phyloP scores from a whole-genome alignment of 1,140 invertebrate species.

The Marisa cornuarietis region DNA sequence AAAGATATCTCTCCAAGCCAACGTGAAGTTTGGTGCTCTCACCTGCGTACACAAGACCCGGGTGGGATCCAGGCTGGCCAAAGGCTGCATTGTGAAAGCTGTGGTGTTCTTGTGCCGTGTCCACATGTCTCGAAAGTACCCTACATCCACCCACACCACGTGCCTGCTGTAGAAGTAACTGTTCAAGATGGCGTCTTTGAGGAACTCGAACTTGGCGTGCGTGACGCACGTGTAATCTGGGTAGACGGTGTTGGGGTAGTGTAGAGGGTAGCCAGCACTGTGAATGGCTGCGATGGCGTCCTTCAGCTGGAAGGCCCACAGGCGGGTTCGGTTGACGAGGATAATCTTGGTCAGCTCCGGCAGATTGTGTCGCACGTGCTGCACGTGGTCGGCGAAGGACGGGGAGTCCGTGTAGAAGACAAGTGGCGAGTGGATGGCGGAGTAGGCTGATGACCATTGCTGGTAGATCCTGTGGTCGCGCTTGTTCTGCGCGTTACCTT shows the following conservation, averaged over 20 bases:
- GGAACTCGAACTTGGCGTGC: constrained; percentile 38
- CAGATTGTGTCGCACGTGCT: constrained; percentile 18
- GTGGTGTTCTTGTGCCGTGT: neutral
- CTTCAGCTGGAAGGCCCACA: constrained; percentile 36
- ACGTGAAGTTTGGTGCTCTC: neutral
- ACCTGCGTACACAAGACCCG: constrained; percentile 7
- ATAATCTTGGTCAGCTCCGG: constrained; percentile 28
- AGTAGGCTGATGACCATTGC: constrained; percentile 30
- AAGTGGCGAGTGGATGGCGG: constrained; percentile 32
- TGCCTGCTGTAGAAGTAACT: constrained; percentile 33
- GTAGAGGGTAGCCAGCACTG: constrained; percentile 30
- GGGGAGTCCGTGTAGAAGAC: constrained; percentile 44
- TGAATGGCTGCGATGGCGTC: constrained; percentile 37
- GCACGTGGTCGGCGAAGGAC: constrained; percentile 24
- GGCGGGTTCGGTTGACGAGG: constrained; percentile 14
- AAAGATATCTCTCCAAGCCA: neutral
- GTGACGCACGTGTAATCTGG: constrained; percentile 40
- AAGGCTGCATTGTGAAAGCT: neutral
- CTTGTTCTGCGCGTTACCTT: constrained; percentile 25
- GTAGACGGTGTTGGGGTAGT: constrained; percentile 36
- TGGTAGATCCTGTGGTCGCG: constrained; percentile 26
- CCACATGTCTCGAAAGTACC: constrained; percentile 29
- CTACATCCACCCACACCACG: constrained; percentile 41
- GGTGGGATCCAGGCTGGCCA: neutral
- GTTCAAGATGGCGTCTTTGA: constrained; percentile 15